Conservation (phyloP, 35 echinoderm and acorn worm genomes). For the Amphiura filiformis region DNA sequence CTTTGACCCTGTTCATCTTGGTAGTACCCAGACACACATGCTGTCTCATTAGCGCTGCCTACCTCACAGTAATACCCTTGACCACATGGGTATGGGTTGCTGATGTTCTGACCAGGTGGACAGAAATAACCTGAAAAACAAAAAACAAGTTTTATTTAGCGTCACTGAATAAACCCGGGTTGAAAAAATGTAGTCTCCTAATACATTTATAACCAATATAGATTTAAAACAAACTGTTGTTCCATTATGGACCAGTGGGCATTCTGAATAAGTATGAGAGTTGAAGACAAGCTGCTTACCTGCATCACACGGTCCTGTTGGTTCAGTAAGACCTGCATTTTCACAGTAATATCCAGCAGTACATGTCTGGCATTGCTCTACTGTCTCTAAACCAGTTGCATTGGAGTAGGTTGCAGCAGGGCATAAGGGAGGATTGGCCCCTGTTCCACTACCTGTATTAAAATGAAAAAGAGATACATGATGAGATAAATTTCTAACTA, state of each 20-base stretch:
- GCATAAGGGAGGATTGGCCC: slow-evolving; percentile 76
- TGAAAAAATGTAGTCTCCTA: no score
- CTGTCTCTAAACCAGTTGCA: slow-evolving; percentile 51
- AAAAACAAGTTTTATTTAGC: neutral
- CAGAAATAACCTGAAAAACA: slow-evolving; percentile 76
- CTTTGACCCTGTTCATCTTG: slow-evolving; percentile 80
- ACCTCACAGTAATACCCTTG: slow-evolving; percentile 77
- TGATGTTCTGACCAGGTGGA: slow-evolving; percentile 74
- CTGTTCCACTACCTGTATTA: slow-evolving; percentile 74
- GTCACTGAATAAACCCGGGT: no score
- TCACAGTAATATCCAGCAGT: slow-evolving; percentile 89
- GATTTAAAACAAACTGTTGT: no score
- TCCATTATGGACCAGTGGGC: no score
- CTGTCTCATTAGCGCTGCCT: slow-evolving; percentile 71
- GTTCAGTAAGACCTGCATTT: slow-evolving; percentile 57
- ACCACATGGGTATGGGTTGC: slow-evolving; percentile 68
- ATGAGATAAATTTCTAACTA: no score
- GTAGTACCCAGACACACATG: slow-evolving; percentile 83
- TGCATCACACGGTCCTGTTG: slow-evolving; percentile 86
- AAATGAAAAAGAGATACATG: no score
- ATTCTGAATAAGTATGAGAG: no score
- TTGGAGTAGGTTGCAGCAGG: slow-evolving; percentile 86
- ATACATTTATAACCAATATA: no score
- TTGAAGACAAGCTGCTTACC: no score
- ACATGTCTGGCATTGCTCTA: slow-evolving; percentile 59